phyloP scores from a whole-genome alignment of 2,797 vertebrate genomes.

The Tenualosa ilisha region DNA sequence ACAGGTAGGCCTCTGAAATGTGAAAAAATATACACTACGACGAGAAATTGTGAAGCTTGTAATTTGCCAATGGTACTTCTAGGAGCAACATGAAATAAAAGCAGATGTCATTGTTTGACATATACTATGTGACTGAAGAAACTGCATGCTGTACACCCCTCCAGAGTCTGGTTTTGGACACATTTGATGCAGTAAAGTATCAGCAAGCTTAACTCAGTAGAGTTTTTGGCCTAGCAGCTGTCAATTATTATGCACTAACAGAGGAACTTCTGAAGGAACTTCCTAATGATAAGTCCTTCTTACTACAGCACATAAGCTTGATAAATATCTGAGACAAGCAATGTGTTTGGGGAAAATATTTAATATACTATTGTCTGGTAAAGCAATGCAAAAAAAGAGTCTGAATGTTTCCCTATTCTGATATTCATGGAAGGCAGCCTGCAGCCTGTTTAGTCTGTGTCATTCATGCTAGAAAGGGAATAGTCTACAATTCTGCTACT shows the following conservation, averaged over 20 bases:
- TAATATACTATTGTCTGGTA: not conserved
- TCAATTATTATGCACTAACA: conserved; percentile 9
- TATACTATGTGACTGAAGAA: conserved; percentile 54
- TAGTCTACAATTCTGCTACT: not conserved
- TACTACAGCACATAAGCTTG: not conserved
- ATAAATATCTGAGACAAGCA: not conserved
- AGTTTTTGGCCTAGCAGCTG: not conserved
- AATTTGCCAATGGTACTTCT: conserved; percentile 57
- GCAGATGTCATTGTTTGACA: conserved; percentile 61
- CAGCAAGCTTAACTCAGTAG: not conserved
- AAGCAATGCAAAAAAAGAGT: not conserved
- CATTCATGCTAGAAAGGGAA: not conserved
- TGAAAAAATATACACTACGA: conserved; percentile 33
- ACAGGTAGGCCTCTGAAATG: conserved; percentile 41
- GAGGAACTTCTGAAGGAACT: conserved; percentile 7
- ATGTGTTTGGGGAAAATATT: not conserved
- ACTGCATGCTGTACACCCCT: conserved; percentile 51
- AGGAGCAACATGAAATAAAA: conserved; percentile 50
- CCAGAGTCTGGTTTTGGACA: conserved; percentile 39
- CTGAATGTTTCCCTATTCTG: not conserved
- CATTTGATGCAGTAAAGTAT: conserved; percentile 28
- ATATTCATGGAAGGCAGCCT: not conserved
- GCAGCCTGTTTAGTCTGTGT: not conserved
- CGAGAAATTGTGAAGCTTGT: conserved; percentile 49
- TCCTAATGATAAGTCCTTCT: too few species aligned